Conservation (phyloP, 2,113 vertebrate genomes). For the Meleagris gallopavo region DNA sequence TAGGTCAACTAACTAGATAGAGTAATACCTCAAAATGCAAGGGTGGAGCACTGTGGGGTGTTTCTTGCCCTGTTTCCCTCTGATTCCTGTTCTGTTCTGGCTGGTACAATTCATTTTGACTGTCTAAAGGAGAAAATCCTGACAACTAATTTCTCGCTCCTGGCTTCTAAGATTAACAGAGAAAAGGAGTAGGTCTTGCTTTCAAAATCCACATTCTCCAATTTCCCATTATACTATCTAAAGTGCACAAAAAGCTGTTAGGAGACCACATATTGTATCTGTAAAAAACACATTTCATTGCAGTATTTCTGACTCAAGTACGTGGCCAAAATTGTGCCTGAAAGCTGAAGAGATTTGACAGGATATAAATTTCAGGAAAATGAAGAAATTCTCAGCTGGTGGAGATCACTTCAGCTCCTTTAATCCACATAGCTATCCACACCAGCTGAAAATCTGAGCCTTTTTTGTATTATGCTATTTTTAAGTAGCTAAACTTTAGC, state of each 20-base stretch:
- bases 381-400: slow-evolving; percentile 49
- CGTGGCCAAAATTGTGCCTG: not conserved
- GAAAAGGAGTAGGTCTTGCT: slow-evolving; percentile 1
- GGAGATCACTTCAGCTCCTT: not conserved
- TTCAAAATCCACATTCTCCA: slow-evolving; percentile 43
- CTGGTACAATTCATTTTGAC: not conserved
- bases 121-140: not conserved
- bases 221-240: slow-evolving; percentile 5
- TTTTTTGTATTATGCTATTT: slow-evolving; percentile 39
- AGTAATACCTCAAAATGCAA: not conserved
- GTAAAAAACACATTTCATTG: not conserved
- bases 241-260: slow-evolving; percentile 4
- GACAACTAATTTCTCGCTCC: not conserved
- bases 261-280: not conserved
- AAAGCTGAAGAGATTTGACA: not conserved
- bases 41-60: not conserved
- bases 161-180: not conserved
- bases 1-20: not conserved
- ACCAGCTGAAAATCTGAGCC: slow-evolving; percentile 40
- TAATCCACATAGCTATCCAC: not conserved
- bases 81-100: not conserved
- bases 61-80: slow-evolving; percentile 12
- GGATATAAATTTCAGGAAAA: slow-evolving; percentile 29
- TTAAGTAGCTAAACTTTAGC: slow-evolving; percentile 26
- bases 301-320: not conserved